Evolutionary conservation across 2,113 vertebrate genomes (phyloP), one percentile per base, ranked within the genome.

Genomic region (Cettia cetti): DNA sequence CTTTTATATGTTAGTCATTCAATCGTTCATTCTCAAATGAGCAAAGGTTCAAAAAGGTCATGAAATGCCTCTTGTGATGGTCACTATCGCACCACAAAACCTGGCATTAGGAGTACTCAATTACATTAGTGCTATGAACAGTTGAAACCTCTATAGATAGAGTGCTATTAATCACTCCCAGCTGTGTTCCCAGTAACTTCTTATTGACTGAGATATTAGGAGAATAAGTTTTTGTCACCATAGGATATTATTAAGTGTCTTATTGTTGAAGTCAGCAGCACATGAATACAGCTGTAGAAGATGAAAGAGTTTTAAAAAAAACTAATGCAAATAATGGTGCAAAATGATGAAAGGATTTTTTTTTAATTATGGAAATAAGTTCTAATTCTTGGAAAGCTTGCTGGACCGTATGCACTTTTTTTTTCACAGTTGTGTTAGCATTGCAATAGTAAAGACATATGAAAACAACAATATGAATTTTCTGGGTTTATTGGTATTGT

Each of bases 101-200:
- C 28, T 79, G 44, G 15, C 24, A 57, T 85, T 82, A 15, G 0
- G 0, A 91, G 37, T 52, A 27, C 74, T 78, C 65, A n/a, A 53
- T 85, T 91, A 56, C 65, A 72, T 21, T 60, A 61, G 24, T 42
- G 17, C 53, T 72, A 57, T 22, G 40, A 93, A 69, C 45, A 44
- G 57, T 18, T 68, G 47, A 85, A 93, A 53, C 8, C 10, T 85
- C 31, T 65, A 28, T 6, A 33, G 45, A 47, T 28, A 80, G n/a
- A 10, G 42, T 64, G 75, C n/a, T 50, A 76, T 96, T 90, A 85
- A 93, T 88, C 90, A 85, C 66, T 68, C 42, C 44, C 30, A 94
- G 22, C 90, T 75, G 40, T 77, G 20, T 76, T 54, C 37, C 40
- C 49, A 90, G 37, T 10, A 92, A 45, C n/a, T 69, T 81, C 80